phyloP scores from a whole-genome alignment of 2,888 invertebrate species.

The Ernsta delagoae region DNA sequence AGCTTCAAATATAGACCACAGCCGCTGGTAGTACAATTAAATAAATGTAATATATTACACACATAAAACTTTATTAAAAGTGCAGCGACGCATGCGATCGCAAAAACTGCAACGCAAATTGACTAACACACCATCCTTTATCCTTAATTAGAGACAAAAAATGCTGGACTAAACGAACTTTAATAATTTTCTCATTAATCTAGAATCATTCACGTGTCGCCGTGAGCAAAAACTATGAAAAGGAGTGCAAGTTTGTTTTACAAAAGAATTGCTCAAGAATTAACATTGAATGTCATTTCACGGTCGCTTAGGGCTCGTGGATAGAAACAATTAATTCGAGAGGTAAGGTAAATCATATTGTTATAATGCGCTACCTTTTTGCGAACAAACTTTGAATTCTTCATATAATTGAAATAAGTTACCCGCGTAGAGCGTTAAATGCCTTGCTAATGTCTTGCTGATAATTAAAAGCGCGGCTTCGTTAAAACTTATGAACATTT shows the following conservation, averaged over 20 bases:
- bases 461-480: background rate
- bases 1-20: constrained; percentile 34
- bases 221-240: constrained; percentile 45
- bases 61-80: constrained; percentile 38
- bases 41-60: constrained; percentile 34
- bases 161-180: constrained; percentile 47
- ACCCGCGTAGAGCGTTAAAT: constrained; percentile 12
- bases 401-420: constrained; percentile 31
- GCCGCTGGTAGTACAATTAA: constrained; percentile 22
- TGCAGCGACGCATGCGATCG: constrained; percentile 47
- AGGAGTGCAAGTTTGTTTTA: constrained; percentile 17
- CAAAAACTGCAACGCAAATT: constrained; percentile 48
- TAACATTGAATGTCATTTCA: constrained; percentile 65
- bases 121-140: constrained; percentile 52
- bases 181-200: constrained; percentile 51
- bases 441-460: background rate
- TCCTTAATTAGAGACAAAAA: constrained; percentile 51
- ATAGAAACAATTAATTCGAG: constrained; percentile 36
- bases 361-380: constrained; percentile 21
- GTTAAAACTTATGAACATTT: constrained; percentile 11
- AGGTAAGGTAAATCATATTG: constrained; percentile 34
- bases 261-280: constrained; percentile 42
- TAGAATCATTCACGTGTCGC: constrained; percentile 50
- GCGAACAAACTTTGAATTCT: constrained; percentile 26
- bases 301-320: constrained; percentile 59